Conservation (phyloP, 2,888 invertebrate species). For the Caenorhabditis sulstoni region DNA sequence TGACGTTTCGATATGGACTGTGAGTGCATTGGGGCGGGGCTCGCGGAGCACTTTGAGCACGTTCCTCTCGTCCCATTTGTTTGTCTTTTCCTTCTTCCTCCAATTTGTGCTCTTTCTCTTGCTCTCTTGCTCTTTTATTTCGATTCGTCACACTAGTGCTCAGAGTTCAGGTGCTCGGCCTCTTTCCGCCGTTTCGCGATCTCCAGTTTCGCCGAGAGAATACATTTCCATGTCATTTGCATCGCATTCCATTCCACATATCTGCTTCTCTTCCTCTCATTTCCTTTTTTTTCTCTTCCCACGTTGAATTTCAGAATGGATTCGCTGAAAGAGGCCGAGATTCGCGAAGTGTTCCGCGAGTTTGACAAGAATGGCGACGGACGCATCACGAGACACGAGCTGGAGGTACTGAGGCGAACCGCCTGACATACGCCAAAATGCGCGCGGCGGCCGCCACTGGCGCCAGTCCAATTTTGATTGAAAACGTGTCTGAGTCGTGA, state of each 20-base stretch:
- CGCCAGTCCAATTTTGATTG: too few relatives aligned
- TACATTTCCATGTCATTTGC: slow-evolving; percentile 24
- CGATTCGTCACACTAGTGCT: slow-evolving; percentile 15
- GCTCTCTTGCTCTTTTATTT: neutral
- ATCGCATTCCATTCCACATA: slow-evolving; percentile 19
- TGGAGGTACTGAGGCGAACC: too few relatives aligned
- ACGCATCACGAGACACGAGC: slow-evolving; percentile 65
- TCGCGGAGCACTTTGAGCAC: too few relatives aligned
- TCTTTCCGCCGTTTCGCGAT: neutral
- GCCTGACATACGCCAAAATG: too few relatives aligned
- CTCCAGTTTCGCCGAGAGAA: slow-evolving; percentile 45
- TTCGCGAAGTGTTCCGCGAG: slow-evolving; percentile 71
- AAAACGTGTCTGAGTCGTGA: too few relatives aligned
- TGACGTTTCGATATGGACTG: slow-evolving; percentile 6
- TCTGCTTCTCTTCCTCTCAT: too few relatives aligned
- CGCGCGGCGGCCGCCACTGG: too few relatives aligned
- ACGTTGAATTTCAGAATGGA: slow-evolving; percentile 51
- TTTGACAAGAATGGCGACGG: slow-evolving; percentile 72
- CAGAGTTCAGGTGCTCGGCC: slow-evolving; percentile 49
- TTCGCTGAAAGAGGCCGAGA: slow-evolving; percentile 68
- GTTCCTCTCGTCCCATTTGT: neutral
- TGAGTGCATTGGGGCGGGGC: too few relatives aligned
- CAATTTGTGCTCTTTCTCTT: slow-evolving; percentile 9
- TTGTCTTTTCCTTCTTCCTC: slow-evolving; percentile 15
- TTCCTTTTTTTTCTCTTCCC: slow-evolving; percentile 3